Base-by-base conservation (phyloP, 2,113 vertebrate species). In the Tautogolabrus adspersus region DNA sequence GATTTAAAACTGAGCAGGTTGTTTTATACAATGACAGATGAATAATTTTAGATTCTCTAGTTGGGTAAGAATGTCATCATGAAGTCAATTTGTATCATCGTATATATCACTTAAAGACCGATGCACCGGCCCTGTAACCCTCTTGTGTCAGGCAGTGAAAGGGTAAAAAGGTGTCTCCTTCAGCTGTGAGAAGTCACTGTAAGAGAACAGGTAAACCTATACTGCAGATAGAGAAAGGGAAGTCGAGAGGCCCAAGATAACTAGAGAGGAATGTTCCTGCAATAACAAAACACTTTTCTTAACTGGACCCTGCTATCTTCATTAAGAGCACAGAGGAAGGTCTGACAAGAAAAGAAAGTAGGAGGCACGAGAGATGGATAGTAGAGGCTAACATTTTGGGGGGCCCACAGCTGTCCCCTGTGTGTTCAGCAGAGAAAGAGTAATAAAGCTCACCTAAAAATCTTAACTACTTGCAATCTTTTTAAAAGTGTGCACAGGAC, bases 261-360 rank as follows among this genome's bases (percentile, higher is more conserved):
- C 78, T 51, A 70, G 55, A 68, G 56, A 87, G 84, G 85, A 91
- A 92, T 89, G 85, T 64, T 75, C 71, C 72, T 79, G 81, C 77
- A 91, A 84, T 83, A 92, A 92, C 85, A 93, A 82, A 71, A 77
- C 79, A 68, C 73, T 84, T 77, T 34, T 81, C 69, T 89, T 74
- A 81, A 87, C 58, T 60, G 75, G 79, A 66, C 67, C 57, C 67
- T 85, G 87, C 65, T 86, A 87, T 92, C 89, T 89, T 89, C 81
- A 87, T 87, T 83, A 83, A 59, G 73, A 72, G 55, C 23, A 60
- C 56, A 87, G 66, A 55, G 58, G 77, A 73, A 58, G 47, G 47
- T 74, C 56, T 66, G 74, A 71, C 46, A 66, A 64, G 22, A 54
- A 57, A 76, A 66, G 67, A 52, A 84, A 64, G 21, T 26, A 37